phyloP scores from a whole-genome alignment of 2,797 vertebrate genomes.

The Sebastes steindachneri region DNA sequence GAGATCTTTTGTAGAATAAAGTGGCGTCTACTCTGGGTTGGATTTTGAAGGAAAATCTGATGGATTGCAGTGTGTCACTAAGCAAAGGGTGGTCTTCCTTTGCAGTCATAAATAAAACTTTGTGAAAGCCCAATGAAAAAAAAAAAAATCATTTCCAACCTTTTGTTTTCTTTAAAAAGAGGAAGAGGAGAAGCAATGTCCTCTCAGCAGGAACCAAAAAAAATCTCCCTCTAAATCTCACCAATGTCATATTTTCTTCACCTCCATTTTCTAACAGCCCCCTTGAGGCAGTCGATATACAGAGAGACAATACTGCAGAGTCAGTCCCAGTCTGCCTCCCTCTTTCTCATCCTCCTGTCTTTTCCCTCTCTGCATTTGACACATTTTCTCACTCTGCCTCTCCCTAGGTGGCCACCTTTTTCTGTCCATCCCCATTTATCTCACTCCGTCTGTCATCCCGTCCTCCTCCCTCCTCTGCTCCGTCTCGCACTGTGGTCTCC shows the following conservation, averaged over 20 bases:
- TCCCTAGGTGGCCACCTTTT: conserved; percentile 59
- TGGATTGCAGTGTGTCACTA: neutral
- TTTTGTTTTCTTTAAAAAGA: neutral
- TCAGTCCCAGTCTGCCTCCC: conserved; percentile 42
- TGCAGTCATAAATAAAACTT: neutral
- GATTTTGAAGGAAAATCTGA: neutral
- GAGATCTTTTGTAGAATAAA: neutral
- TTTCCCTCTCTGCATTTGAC: conserved; percentile 52
- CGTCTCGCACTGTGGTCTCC: conserved; percentile 60
- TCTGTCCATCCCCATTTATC: conserved; percentile 68
- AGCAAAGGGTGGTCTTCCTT: neutral
- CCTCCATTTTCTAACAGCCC: conserved; percentile 12
- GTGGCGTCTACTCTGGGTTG: neutral
- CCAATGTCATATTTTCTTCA: conserved; percentile 9
- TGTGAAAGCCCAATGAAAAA: neutral
- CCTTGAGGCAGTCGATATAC: neutral
- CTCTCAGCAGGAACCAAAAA: neutral
- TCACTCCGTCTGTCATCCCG: conserved; percentile 54
- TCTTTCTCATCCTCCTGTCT: conserved; percentile 32
- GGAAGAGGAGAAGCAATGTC: neutral
- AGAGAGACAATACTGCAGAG: conserved; percentile 31
- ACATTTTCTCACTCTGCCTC: conserved; percentile 59
- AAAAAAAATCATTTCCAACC: neutral
- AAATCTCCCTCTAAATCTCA: conserved; percentile 20
- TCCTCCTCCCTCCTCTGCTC: conserved; percentile 34